Conservation (phyloP, 2,113 vertebrate genomes). For the Hypocryptadius cinnamomeus region DNA sequence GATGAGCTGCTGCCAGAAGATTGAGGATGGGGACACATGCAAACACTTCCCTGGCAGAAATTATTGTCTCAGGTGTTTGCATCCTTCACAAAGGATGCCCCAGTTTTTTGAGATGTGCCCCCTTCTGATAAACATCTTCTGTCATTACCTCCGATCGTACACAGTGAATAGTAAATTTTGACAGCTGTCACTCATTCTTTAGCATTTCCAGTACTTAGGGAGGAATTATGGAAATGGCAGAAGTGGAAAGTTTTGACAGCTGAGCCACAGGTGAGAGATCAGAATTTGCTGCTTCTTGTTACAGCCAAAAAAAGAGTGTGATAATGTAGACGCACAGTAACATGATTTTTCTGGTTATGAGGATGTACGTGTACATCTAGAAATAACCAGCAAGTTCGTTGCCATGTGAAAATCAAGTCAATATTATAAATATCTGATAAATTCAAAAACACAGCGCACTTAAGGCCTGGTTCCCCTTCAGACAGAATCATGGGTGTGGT, state of each 20-base stretch:
- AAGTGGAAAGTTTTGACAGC: constrained; percentile 18
- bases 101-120: neutral
- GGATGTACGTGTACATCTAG: neutral
- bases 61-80: neutral
- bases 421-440: neutral
- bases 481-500: neutral
- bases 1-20: neutral
- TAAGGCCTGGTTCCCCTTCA: neutral
- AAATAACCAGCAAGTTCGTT: neutral
- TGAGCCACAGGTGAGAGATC: neutral
- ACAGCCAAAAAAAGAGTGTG: neutral
- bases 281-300: neutral
- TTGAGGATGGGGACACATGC: neutral
- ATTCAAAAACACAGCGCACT: neutral
- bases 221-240: neutral
- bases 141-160: neutral
- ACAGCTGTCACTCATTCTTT: constrained; percentile 28
- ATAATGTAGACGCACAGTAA: neutral
- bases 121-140: neutral
- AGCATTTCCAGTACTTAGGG: neutral
- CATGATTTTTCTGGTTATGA: neutral
- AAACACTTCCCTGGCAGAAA: neutral
- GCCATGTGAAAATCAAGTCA: neutral
- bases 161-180: neutral
- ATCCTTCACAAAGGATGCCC: neutral